Base-by-base conservation (phyloP, 1,140 invertebrate genomes). In the Bombus pyrosoma region DNA sequence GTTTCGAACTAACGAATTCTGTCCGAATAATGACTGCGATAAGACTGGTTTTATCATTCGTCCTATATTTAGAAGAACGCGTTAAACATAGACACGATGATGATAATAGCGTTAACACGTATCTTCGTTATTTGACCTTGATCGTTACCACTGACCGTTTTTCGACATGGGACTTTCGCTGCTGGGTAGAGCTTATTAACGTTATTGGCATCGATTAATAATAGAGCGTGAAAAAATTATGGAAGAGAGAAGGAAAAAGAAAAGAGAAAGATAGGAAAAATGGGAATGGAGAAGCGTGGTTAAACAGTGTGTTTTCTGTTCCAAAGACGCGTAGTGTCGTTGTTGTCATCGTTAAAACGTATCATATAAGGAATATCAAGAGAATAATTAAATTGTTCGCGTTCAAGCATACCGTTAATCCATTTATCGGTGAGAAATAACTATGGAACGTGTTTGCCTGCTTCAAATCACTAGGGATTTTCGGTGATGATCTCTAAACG, bases 31-130 rank as follows among this genome's bases (percentile, higher is more conserved):
- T 39, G 47, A 86, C 69, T 53, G 62, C 32, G 66, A 81, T 57
- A 86, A 90, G 81, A 89, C 88, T 89, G 87, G 85, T 84, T 79
- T 66, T 57, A 74, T 76, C 59, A 89, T 86, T 76, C 47, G 79
- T 82, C 41, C 68, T 80, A 41, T 76, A n/a, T 74, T 62, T 81
- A 68, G n/a, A 68, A 37, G 66, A 47, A 28, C 75, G 53, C 78
- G 59, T 76, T 89, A 77, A 80, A 86, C 72, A 74, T 89, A 89
- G 32, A 25, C 64, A 72, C 15, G 34, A 53, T 75, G 82, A 66
- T n/a, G 72, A 80, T 77, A 79, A 71, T 83, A 89, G 75, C 62
- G 28, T 86, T 80, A 72, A 72, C 76, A 53, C 79, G 73, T 79
- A 59, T 68, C 41, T 13, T 74, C 43, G 78, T 81, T 81, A 62